Base-by-base conservation (phyloP, 2,888 invertebrate species). In the Meteorus cinctellus region DNA sequence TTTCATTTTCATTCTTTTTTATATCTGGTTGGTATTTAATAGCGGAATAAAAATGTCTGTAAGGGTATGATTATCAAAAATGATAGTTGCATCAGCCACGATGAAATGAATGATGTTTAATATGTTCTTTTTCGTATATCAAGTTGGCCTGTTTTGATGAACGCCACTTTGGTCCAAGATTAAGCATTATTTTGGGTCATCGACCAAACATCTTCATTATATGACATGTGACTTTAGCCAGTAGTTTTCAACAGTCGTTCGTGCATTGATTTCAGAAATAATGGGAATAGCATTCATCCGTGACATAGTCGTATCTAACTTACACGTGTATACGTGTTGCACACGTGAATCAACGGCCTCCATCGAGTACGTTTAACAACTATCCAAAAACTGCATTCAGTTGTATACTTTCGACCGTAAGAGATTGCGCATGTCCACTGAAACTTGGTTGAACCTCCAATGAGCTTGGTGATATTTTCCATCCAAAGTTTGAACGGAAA, bases 1-100 rank as follows among this genome's bases (percentile, higher is more conserved):
- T 88, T 88, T 81, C 82, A 84, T 85, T 84, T 82, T 81, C 79
- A 82, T 83, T 72, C 34, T 34, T 8, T 34, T 34, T 8, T 34
- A 34, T 34, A 34, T 34, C 8, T 34, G 24, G 24, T 24, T 1
- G 24, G 24, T 34, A 34, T 34, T 34, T 4, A 0, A 41, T 41
- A 41, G 8, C 12, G 2, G 12, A 41, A 41, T 10, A 8, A 12
- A 41, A 41, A 41, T 41, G 41, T 41, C 12, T 12, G 8, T 41
- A 41, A 34, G 34, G 4, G 34, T 6, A 34, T 34, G 34, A 34
- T 34, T 34, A 34, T 4, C 8, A 2, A 34, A 34, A 34, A 34
- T 34, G 34, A 6, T 6, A 34, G 8, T 34, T 34, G 34, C 8
- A 34, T 34, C 8, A 8, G 8, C 34, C 5, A 34, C 8, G 8